These are phyloP conservation scores for Acleris cristana DNA, from an alignment of 2,888 invertebrate species.

Conservation along the genomic window DNA sequence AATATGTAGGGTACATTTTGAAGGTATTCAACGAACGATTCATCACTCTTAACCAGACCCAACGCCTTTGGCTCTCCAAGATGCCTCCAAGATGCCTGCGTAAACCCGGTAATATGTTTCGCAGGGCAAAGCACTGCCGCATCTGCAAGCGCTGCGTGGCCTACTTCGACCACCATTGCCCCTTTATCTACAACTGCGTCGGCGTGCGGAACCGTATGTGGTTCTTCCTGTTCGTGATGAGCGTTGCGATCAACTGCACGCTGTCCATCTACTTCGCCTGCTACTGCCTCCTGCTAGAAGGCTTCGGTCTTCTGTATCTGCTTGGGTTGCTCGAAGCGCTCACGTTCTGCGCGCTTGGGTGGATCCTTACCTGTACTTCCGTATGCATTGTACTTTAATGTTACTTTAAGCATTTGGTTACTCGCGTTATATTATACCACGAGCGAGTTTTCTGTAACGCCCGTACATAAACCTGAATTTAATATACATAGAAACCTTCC, in stretches of 20 bases:
- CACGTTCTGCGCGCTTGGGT: slow-evolving; percentile 92
- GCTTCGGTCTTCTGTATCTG: slow-evolving; percentile 93
- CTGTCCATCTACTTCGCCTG: slow-evolving; percentile 94
- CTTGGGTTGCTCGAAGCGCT: slow-evolving; percentile 92
- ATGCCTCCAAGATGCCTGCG: background rate
- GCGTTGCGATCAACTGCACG: slow-evolving; percentile 94
- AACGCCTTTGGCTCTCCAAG: too few relatives aligned
- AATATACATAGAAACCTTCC: too few relatives aligned
- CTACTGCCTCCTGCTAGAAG: slow-evolving; percentile 92
- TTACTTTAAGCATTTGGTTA: slow-evolving; percentile 7
- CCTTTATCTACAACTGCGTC: slow-evolving; percentile 97
- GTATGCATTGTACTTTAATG: slow-evolving; percentile 78
- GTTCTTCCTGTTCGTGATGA: slow-evolving; percentile 95
- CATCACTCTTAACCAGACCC: too few relatives aligned
- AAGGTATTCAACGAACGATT: too few relatives aligned
- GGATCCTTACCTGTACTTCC: slow-evolving; percentile 94
- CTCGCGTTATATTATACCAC: background rate
- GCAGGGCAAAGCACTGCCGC: slow-evolving; percentile 93
- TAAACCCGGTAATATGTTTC: background rate
- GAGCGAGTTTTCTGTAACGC: too few relatives aligned
- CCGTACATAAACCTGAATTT: too few relatives aligned
- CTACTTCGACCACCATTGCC: slow-evolving; percentile 97
- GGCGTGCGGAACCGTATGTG: slow-evolving; percentile 96
- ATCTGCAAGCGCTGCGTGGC: slow-evolving; percentile 95
- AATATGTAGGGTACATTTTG: too few relatives aligned